Percentiles rank a stretch among this genome's conserved stretches.
These are phyloP conservation scores for Esox lucius DNA, from an alignment of 2,797 vertebrate genomes.

Conservation along the genomic window DNA sequence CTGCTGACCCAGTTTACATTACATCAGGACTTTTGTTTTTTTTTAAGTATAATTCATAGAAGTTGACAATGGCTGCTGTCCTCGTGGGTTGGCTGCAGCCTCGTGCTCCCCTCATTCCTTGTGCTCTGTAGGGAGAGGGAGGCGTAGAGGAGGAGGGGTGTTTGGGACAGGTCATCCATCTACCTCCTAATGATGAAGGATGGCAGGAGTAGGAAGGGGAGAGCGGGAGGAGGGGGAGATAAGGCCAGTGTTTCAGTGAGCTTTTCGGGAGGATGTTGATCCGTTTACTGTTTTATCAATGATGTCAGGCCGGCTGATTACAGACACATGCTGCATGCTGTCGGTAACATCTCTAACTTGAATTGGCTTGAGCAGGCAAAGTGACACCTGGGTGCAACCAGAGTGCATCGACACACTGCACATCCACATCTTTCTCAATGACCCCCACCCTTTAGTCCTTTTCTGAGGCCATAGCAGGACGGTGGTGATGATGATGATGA, in stretches of 20 bases:
- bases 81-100: background rate
- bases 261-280: constrained; percentile 55
- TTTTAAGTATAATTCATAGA: constrained; percentile 68
- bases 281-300: constrained; percentile 54
- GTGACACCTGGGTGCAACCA: background rate
- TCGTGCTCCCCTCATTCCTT: constrained; percentile 15
- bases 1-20: constrained; percentile 78
- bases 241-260: constrained; percentile 44
- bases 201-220: constrained; percentile 37
- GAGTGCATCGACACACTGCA: background rate
- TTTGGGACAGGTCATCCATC: constrained; percentile 64
- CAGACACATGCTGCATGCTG: background rate
- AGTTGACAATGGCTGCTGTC: constrained; percentile 62
- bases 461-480: too few species aligned
- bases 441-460: too few species aligned
- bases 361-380: background rate
- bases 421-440: background rate
- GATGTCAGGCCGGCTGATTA: constrained; percentile 51
- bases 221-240: constrained; percentile 16
- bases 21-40: constrained; percentile 75
- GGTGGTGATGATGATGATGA: too few species aligned
- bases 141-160: constrained; percentile 37
- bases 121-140: constrained; percentile 36
- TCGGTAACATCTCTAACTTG: constrained; percentile 12
- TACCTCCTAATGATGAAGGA: constrained; percentile 69